Percentiles rank a stretch among this genome's conserved stretches.
Evolutionary conservation across 2,113 vertebrate species (phyloP).

Genomic region (Cyrtonyx montezumae): DNA sequence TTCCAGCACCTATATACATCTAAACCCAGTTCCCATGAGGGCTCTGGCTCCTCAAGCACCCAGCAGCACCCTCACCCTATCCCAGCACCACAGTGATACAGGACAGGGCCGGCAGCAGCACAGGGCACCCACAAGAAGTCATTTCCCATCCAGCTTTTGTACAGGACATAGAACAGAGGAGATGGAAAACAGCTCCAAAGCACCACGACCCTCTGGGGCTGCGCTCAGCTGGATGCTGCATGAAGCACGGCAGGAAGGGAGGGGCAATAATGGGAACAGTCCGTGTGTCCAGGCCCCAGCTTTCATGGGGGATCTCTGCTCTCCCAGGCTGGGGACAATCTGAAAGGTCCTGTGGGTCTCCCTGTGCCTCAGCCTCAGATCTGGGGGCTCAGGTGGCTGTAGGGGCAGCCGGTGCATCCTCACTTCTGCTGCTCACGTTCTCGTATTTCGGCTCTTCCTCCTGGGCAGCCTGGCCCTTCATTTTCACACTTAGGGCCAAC

Average conservation of each 20-base stretch:
- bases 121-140: not conserved
- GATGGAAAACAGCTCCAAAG: not conserved
- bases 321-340: accelerated
- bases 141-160: accelerated
- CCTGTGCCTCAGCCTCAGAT: not conserved
- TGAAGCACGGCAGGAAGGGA: accelerated
- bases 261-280: not conserved
- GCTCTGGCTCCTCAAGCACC: not conserved
- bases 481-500: slow-evolving; percentile 24
- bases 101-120: not conserved
- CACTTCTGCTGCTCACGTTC: slow-evolving; percentile 74
- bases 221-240: not conserved
- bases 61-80: not conserved
- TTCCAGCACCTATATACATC: not conserved
- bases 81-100: accelerated
- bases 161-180: not conserved
- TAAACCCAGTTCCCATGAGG: not conserved
- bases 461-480: slow-evolving; percentile 31
- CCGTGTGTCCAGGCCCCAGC: not conserved
- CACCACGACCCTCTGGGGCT: accelerated
- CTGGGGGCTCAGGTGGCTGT: not conserved
- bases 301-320: accelerated
- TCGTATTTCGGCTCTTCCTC: slow-evolving; percentile 88
- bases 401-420: not conserved
- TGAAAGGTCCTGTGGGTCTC: not conserved